Evolutionary conservation across 2,113 vertebrate genomes (phyloP).

Genomic region (Indri indri): DNA sequence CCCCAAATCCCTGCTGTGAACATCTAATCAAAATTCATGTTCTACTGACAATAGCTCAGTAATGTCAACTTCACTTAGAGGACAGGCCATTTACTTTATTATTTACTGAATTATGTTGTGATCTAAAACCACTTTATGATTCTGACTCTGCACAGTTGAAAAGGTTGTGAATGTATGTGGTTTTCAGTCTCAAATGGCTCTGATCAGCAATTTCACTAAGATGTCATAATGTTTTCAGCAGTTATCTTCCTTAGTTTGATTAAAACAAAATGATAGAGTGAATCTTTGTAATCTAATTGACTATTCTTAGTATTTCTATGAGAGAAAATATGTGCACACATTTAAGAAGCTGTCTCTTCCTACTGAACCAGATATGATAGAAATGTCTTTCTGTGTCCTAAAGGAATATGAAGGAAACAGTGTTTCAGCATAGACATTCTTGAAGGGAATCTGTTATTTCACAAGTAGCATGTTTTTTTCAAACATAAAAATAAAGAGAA

Average conservation of each 20-base stretch:
- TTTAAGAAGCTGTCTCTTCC: background rate
- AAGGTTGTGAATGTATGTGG: background rate
- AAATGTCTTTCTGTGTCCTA: background rate
- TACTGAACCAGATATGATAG: background rate
- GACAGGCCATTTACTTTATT: background rate
- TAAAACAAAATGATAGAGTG: background rate
- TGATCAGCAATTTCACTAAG: background rate
- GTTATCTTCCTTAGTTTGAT: background rate
- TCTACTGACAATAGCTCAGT: background rate
- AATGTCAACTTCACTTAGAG: background rate
- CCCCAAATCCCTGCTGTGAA: slow-evolving; percentile 5
- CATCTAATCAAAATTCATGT: slow-evolving; percentile 43
- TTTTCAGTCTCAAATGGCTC: background rate
- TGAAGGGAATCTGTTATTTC: background rate
- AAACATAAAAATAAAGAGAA: background rate
- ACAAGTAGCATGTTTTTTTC: background rate
- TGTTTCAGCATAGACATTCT: background rate
- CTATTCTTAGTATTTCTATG: background rate
- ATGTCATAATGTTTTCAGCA: background rate
- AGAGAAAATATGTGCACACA: background rate
- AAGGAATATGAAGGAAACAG: background rate
- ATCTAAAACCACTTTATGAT: background rate
- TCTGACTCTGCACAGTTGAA: background rate
- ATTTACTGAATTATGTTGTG: background rate
- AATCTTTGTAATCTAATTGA: background rate